Evolutionary conservation across 2,113 vertebrate genomes (phyloP), one percentile per base, ranked within the genome.

Genomic region (Neodon shergylaensis): DNA sequence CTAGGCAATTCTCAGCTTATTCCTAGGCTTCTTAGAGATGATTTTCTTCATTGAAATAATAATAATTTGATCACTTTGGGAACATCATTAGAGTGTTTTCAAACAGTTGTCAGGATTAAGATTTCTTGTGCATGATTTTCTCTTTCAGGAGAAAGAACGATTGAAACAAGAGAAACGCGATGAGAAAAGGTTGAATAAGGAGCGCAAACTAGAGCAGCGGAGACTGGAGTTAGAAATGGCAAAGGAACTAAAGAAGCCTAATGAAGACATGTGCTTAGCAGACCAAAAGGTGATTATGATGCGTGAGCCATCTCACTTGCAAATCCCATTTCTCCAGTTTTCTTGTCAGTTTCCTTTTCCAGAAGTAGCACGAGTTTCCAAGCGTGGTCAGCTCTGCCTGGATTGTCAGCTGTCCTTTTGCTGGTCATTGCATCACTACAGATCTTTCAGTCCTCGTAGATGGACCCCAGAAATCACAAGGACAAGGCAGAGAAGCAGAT

Each of bases 181-280:
- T 91, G 99, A 99, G 97, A 99, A 99, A 98, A 99, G 99, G 81
- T 97, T 99, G 97, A 99, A 99, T 98, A 99, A 99, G 98, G 99
- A 99, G 76, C 99, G 99, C 96, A 99, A 99, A 97, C 97, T 99
- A 95, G 99, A 99, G 96, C 99, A 99, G 79, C 98, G 99, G 76
- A 98, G 99, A 95, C 91, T 99, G 97, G 99, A 99, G 97, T 98
- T 99, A 97, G 99, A 99, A 98, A 99, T 99, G 97, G 99, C 99
- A 70, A 99, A 99, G 95, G 99, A 99, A 97, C 98, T 99, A 61
- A 99, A 99, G 98, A 99, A 99, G 96, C 99, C 99, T 88, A 99
- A 99, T 49, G 99, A 99, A 98, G 99, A 99, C 98, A 99, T 99
- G 99, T 99, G 99, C 97, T 99, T 99, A 98, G 98, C 98, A 93